Conservation (phyloP, 2,888 invertebrate species). For the Hydroisotoma schaefferi region DNA sequence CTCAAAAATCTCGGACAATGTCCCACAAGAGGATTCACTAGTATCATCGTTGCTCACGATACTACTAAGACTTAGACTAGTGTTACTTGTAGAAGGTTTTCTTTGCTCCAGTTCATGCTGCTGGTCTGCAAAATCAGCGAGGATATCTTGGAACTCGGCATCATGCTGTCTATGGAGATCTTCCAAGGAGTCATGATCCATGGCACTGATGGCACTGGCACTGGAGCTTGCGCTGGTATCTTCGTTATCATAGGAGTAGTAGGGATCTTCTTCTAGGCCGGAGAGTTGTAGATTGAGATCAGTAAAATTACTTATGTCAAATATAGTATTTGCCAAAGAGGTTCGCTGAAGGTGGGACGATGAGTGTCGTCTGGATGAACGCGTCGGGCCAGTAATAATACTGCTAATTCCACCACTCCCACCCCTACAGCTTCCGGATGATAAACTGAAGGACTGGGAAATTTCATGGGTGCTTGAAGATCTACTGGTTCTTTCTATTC, state of each 20-base stretch:
- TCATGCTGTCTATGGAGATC: slow-evolving; percentile 34
- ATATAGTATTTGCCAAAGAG: slow-evolving; percentile 3
- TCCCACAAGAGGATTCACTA: slow-evolving; percentile 40
- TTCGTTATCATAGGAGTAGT: slow-evolving; percentile 20
- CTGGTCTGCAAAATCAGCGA: slow-evolving; percentile 37
- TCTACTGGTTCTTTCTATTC: neutral
- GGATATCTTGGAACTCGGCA: slow-evolving; percentile 33
- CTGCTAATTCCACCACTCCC: neutral
- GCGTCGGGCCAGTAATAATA: neutral
- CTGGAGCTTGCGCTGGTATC: slow-evolving; percentile 20
- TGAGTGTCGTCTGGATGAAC: neutral
- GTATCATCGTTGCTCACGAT: slow-evolving; percentile 38
- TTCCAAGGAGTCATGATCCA: slow-evolving; percentile 32
- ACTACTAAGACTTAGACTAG: slow-evolving; percentile 41
- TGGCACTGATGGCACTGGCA: slow-evolving; percentile 19
- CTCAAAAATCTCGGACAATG: slow-evolving; percentile 44
- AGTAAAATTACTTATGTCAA: slow-evolving; percentile 1
- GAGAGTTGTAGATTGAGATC: neutral
- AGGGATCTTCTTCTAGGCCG: slow-evolving; percentile 8
- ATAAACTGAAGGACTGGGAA: neutral
- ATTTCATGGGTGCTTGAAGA: slow-evolving; percentile 9
- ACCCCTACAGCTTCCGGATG: neutral
- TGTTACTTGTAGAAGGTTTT: slow-evolving; percentile 31
- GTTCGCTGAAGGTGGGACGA: neutral
- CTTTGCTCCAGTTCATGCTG: slow-evolving; percentile 33